A percentile compares a stretch with the other conserved stretches of the same genome.
Conservation (phyloP, 2,888 invertebrate species). For the Liodrosophila aerea region DNA sequence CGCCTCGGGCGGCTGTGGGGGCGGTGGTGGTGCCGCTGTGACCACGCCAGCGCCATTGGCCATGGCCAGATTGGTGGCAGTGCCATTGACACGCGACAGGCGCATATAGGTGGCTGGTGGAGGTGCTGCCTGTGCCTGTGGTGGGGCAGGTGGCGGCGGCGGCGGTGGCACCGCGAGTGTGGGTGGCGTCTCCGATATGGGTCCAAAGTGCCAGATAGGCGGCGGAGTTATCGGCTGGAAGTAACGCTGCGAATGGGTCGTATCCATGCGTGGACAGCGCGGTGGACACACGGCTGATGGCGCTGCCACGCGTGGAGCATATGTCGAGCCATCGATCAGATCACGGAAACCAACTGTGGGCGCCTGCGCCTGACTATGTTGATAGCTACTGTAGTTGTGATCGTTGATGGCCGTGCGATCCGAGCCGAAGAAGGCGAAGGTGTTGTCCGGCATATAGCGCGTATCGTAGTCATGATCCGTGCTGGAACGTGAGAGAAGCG, state of each 20-base stretch:
- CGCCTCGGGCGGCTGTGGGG: conserved; percentile 10
- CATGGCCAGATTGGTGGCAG: conserved; percentile 11
- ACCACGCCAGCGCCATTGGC: conserved; percentile 11
- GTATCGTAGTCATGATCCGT: conserved; percentile 50
- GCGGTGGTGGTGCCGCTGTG: conserved; percentile 10
- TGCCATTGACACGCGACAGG: conserved; percentile 22
- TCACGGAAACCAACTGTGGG: conserved; percentile 31
- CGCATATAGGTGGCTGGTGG: conserved; percentile 19
- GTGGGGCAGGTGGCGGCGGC: conserved; percentile 18
- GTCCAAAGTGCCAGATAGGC: conserved; percentile 53
- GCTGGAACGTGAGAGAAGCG: conserved; percentile 36
- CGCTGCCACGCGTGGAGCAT: too few species aligned
- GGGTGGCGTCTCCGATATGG: conserved; percentile 32
- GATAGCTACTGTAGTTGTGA: conserved; percentile 66
- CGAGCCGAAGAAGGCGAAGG: conserved; percentile 67
- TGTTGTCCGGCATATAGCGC: conserved; percentile 55
- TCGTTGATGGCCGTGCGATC: conserved; percentile 62
- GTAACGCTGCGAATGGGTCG: conserved; percentile 60
- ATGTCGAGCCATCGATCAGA: conserved; percentile 37
- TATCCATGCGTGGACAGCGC: conserved; percentile 60
- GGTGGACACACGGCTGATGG: conserved; percentile 17
- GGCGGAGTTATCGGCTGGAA: conserved; percentile 66
- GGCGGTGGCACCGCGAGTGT: conserved; percentile 15
- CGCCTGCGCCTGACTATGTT: conserved; percentile 44
- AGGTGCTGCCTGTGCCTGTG: too few species aligned